These are phyloP conservation scores for Chrysolina haemoptera DNA, from an alignment of 2,888 invertebrate genomes.

Conservation along the genomic window DNA sequence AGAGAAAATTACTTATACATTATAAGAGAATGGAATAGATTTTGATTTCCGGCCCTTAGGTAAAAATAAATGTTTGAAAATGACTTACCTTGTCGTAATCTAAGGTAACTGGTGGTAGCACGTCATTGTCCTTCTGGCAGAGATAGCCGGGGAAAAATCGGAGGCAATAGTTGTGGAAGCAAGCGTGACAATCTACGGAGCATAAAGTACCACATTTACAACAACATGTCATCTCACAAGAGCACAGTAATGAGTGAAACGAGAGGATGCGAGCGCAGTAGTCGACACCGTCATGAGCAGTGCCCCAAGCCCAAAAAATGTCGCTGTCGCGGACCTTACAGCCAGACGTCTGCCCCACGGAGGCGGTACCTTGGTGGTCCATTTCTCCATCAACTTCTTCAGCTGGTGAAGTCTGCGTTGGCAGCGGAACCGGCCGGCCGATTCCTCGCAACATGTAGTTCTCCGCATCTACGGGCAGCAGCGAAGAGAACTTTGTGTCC, in stretches of 20 bases:
- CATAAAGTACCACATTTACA: conserved; percentile 76
- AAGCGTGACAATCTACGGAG: conserved; percentile 77
- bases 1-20: not conserved
- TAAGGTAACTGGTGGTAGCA: conserved; percentile 65
- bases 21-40: not conserved
- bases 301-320: conserved; percentile 53
- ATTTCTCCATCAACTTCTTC: conserved; percentile 53
- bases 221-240: conserved; percentile 72
- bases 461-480: conserved; percentile 70
- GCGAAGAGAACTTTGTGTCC: conserved; percentile 59
- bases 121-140: conserved; percentile 68
- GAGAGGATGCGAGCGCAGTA: conserved; percentile 70
- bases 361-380: conserved; percentile 45
- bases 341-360: conserved; percentile 22
- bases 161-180: conserved; percentile 76
- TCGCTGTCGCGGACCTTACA: conserved; percentile 41
- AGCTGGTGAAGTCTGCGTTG: conserved; percentile 43
- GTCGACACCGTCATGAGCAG: conserved; percentile 55
- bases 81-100: conserved; percentile 70
- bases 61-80: conserved; percentile 1
- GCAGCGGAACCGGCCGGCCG: conserved; percentile 58
- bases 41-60: not conserved
- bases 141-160: conserved; percentile 67
- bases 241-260: conserved; percentile 70
- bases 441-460: conserved; percentile 72